A percentile compares a stretch with the other conserved stretches of the same genome.
phyloP scores from a whole-genome alignment of 1,140 invertebrate genomes.

The Paralvinella palmiformis region DNA sequence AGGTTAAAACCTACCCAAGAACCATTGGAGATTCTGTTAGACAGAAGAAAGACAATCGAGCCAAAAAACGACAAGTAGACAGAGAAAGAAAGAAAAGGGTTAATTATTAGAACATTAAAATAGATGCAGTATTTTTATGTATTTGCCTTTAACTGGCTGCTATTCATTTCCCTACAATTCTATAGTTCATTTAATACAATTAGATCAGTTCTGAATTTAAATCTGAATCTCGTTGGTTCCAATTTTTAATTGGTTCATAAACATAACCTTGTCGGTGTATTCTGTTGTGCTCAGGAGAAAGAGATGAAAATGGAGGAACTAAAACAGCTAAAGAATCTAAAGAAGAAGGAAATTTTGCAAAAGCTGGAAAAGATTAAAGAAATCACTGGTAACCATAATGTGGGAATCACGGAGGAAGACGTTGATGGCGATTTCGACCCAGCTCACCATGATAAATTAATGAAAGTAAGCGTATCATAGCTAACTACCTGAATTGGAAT shows the following conservation, averaged over 20 bases:
- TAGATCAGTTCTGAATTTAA: background rate
- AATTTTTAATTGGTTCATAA: too few relatives aligned
- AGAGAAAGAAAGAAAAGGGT: constrained; percentile 64
- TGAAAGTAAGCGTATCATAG: constrained; percentile 65
- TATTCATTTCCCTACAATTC: too few relatives aligned
- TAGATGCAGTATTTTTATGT: too few relatives aligned
- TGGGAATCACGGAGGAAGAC: constrained; percentile 58
- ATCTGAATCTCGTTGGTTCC: too few relatives aligned
- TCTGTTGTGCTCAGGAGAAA: background rate
- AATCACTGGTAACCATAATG: constrained; percentile 70
- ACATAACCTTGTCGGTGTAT: too few relatives aligned
- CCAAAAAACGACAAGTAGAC: constrained; percentile 67
- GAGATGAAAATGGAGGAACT: constrained; percentile 76
- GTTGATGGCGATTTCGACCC: constrained; percentile 91
- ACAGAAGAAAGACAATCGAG: constrained; percentile 69
- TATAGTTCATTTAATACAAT: background rate
- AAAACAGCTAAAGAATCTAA: constrained; percentile 76
- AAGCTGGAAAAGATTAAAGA: constrained; percentile 82
- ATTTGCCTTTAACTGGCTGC: too few relatives aligned
- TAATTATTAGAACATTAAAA: too few relatives aligned
- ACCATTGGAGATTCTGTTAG: constrained; percentile 78
- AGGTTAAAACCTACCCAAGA: constrained; percentile 84
- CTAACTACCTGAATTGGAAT: too few relatives aligned
- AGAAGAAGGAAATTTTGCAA: constrained; percentile 82
- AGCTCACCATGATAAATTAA: constrained; percentile 75